Base-by-base conservation (phyloP, 2,113 vertebrate species). In the Lycaon pictus region DNA sequence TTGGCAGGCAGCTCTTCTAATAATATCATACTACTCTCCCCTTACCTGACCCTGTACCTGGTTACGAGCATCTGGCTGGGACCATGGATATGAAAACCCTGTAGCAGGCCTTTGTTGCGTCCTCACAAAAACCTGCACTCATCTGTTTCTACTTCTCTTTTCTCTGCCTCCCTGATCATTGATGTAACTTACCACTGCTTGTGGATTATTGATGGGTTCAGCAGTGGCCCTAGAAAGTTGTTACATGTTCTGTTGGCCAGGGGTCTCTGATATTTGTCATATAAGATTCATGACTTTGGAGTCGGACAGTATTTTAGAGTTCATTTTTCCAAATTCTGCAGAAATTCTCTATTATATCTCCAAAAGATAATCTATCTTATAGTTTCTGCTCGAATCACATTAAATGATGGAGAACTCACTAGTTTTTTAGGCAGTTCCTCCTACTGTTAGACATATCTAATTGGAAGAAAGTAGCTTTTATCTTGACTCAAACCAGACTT, bases 271-370 rank as follows among this genome's bases (percentile, higher is more conserved):
- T 92, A 85, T n/a, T 77, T 93, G 58, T 92, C 90, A 92, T n/a
- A 7, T 51, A 56, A 84, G 56, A 96, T 81, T 92, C 87, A 94
- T 16, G 29, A 56, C 65, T 94, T 88, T 51, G 93, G 65, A 67
- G 17, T 77, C 89, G 32, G 29, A 60, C 16, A 80, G 62, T 77
- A 82, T 71, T 95, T 96, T 94, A 90, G 53, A 85, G 32, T 86
- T 96, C 58, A 90, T 94, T 95, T 97, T 97, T 96, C 62, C 85
- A 93, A 92, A 90, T 20, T 94, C 76, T 94, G 23, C 22, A 96
- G 67, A 97, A 90, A 88, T 88, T 94, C 53, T 92, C 51, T 35
- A 60, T 69, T 48, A n/a, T 77, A 87, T 58, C 60, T 56, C 35
- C 63, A 32, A 62, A 97, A 90, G 17, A 84, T 76, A 65, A 93